Percentiles rank a stretch among this genome's conserved stretches.
phyloP scores from a whole-genome alignment of 2,888 invertebrate genomes.

The Catocala nupta region DNA sequence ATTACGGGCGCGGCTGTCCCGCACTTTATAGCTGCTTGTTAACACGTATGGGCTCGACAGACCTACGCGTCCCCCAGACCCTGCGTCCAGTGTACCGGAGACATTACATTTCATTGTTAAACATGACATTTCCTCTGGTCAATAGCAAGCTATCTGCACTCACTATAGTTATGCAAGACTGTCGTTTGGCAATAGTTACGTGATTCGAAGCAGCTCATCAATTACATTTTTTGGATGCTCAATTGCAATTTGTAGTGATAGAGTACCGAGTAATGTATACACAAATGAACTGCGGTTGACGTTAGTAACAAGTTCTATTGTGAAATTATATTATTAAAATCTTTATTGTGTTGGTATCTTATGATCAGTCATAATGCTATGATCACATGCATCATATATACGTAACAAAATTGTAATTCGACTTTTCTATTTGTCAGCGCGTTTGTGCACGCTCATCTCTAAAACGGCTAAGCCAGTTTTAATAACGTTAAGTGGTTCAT shows the following conservation, averaged over 20 bases:
- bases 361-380: background rate
- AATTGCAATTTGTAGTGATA: slow-evolving; percentile 36
- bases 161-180: slow-evolving; percentile 48
- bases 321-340: background rate
- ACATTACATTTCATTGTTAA: background rate
- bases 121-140: slow-evolving; percentile 32
- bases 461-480: too few species aligned
- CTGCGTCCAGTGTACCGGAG: background rate
- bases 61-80: background rate
- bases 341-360: too few species aligned
- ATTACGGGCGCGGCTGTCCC: too few species aligned
- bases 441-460: too few species aligned
- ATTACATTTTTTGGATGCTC: slow-evolving; percentile 48
- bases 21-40: too few species aligned
- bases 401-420: too few species aligned
- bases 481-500: too few species aligned
- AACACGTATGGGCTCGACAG: too few species aligned
- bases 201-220: slow-evolving; percentile 55
- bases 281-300: slow-evolving; percentile 23
- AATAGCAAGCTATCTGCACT: slow-evolving; percentile 40
- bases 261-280: slow-evolving; percentile 16
- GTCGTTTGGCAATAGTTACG: slow-evolving; percentile 56
- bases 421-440: too few species aligned
- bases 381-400: too few species aligned
- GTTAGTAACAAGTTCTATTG: slow-evolving; percentile 4